Evolutionary conservation across 2,113 vertebrate genomes (phyloP).

Genomic region (Aptenodytes patagonicus): DNA sequence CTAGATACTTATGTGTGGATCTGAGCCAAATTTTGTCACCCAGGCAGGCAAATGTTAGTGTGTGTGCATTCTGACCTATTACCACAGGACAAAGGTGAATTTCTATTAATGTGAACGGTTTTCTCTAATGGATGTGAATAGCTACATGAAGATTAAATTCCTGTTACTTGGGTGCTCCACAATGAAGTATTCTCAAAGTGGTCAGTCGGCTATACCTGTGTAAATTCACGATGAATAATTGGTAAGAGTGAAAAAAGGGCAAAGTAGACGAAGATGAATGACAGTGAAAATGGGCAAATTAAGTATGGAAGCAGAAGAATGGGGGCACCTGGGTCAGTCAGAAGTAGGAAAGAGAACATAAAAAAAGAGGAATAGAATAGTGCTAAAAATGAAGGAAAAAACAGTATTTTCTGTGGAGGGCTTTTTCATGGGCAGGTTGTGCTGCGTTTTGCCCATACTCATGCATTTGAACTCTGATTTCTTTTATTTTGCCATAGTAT

Average conservation of each 20-base stretch:
- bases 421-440: neutral
- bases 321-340: neutral
- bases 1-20: neutral
- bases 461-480: neutral
- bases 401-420: neutral
- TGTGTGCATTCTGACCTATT: neutral
- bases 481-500: neutral
- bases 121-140: neutral
- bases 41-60: neutral
- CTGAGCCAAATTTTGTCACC: neutral
- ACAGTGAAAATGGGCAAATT: neutral
- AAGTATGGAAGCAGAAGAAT: neutral
- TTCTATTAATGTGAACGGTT: neutral
- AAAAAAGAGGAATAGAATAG: neutral
- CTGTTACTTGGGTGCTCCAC: neutral
- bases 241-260: neutral
- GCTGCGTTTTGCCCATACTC: neutral
- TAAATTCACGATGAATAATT: neutral
- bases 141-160: neutral
- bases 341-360: neutral
- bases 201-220: neutral
- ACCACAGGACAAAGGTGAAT: neutral
- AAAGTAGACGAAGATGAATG: neutral
- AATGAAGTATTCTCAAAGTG: neutral
- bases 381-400: neutral